Base-by-base conservation (phyloP, 1,140 invertebrate species). In the Drosophila ogumai region DNA sequence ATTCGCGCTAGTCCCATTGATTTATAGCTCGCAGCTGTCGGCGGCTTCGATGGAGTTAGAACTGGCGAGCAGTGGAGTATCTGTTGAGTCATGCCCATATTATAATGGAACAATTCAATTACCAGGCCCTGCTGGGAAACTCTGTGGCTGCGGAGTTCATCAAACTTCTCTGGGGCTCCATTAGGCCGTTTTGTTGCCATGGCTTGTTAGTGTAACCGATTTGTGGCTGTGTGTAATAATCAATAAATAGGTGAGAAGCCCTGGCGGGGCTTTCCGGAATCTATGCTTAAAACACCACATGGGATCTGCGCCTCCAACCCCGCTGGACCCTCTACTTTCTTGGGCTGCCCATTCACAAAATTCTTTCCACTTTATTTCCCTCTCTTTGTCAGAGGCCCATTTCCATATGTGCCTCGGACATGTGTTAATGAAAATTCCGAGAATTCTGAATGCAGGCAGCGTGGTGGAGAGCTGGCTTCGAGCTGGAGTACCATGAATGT, bases 351-450 rank as follows among this genome's bases (percentile, higher is more conserved):
- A 87, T 87, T 87, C 84, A 88, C 66, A 79, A 87, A 84, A 77
- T 81, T 76, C 65, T 73, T 80, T 50, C 43, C 69, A 43, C 50
- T 75, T 68, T 66, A 75, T 57, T 79, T 60, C 38, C 50, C 61
- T 63, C 61, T 63, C 72, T 58, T 61, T 65, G 67, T 63, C 44
- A 59, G 66, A 49, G 66, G 66, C 59, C 56, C 76, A 81, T 88
- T 84, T 80, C 72, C 76, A 80, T 86, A 86, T 82, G 52, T 15
- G 79, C 31, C 40, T 59, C 75, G 44, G 79, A 85, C 82, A 87
- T 88, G 85, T 90, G 85, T 90, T 90, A 90, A 90, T 90, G 85
- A 90, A 90, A 90, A 90, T 90, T 90, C 85, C 81, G 54, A 81
- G 85, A 90, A 90, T 60, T 75, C 63, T 75, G 66, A 72, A 69